These are phyloP conservation scores for Palaemon carinicauda DNA, from an alignment of 1,140 invertebrate genomes.

Conservation along the genomic window DNA sequence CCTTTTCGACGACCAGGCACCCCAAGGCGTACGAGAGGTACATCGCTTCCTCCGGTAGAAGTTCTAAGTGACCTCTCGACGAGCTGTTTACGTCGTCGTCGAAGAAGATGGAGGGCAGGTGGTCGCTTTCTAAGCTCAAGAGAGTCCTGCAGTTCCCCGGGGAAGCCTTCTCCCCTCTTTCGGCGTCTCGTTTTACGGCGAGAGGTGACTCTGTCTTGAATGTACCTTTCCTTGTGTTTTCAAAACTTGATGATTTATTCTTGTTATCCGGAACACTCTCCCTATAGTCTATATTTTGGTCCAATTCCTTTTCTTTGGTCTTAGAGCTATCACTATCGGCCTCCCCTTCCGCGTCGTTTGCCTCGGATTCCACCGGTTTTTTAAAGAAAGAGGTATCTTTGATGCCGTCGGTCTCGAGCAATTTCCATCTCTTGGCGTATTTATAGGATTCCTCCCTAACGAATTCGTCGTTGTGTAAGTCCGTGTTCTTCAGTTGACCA, in stretches of 20 bases:
- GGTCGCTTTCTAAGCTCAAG: neutral
- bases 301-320: neutral
- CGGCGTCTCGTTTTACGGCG: neutral
- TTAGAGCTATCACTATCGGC: neutral
- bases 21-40: slow-evolving; percentile 80
- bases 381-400: neutral
- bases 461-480: neutral
- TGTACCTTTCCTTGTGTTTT: neutral
- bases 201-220: neutral
- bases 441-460: too few species aligned
- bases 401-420: neutral
- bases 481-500: neutral
- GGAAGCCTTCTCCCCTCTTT: neutral
- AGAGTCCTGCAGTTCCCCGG: too few species aligned
- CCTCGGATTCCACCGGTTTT: neutral
- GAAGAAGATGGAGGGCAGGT: too few species aligned
- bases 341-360: neutral
- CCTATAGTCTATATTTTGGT: too few species aligned
- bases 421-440: neutral
- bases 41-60: slow-evolving; percentile 73
- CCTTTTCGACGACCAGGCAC: slow-evolving; percentile 73
- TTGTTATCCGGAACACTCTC: too few species aligned
- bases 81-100: neutral
- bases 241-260: too few species aligned
- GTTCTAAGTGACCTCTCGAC: neutral